A percentile compares a stretch with the other conserved stretches of the same genome.
Conservation (phyloP, 2,113 vertebrate species). For the Melozone crissalis region DNA sequence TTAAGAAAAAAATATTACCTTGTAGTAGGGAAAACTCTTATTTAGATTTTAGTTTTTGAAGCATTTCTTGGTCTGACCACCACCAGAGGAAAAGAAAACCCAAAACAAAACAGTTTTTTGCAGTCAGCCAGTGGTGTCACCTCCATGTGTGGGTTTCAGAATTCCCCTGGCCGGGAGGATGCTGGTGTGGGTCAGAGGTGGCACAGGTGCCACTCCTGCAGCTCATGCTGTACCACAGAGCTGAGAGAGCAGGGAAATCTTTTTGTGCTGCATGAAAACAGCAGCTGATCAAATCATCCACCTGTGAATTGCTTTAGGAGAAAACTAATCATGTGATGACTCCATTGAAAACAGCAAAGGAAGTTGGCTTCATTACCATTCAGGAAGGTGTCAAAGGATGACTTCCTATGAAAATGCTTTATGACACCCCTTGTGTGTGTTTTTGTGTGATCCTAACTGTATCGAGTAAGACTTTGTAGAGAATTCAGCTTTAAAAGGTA, state of each 20-base stretch:
- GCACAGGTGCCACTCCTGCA: neutral
- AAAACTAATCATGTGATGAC: neutral
- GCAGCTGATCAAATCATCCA: neutral
- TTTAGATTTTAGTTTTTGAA: neutral
- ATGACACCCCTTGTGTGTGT: neutral
- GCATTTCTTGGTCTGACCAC: neutral
- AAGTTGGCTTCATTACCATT: conserved; percentile 1
- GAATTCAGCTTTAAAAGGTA: neutral
- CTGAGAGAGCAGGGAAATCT: neutral
- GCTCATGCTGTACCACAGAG: neutral
- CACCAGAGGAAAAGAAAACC: too few relatives aligned
- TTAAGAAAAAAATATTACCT: neutral
- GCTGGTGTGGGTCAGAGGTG: neutral
- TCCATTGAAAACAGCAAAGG: neutral
- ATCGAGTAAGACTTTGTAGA: neutral
- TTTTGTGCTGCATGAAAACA: neutral
- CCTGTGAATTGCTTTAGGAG: neutral
- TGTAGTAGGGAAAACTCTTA: neutral
- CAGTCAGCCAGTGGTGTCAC: neutral
- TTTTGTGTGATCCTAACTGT: conserved; percentile 24
- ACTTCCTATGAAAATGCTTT: neutral
- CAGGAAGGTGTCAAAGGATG: neutral
- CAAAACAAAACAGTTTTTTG: neutral
- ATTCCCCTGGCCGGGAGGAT: neutral
- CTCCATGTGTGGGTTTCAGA: neutral